phyloP scores from a whole-genome alignment of 2,113 vertebrate species.

The Carlito syrichta region DNA sequence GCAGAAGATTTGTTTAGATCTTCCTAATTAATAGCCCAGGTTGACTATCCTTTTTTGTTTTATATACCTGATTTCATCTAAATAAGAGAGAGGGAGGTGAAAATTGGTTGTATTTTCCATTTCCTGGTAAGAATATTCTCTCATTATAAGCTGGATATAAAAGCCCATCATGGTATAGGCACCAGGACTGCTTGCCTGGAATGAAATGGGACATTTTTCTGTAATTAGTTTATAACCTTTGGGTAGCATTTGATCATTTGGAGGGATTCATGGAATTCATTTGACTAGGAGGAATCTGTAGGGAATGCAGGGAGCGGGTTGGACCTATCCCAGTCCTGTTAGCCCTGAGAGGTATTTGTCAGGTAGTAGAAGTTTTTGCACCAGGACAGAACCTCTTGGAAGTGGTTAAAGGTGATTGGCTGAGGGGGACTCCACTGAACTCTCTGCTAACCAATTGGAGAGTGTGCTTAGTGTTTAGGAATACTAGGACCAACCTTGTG shows the following conservation, averaged over 20 bases:
- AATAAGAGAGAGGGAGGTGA: conserved; percentile 1
- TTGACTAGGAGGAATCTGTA: not conserved
- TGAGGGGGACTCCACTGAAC: rapidly evolving
- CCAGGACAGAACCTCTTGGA: not conserved
- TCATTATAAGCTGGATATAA: not conserved
- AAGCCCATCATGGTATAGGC: rapidly evolving
- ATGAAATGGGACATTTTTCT: not conserved
- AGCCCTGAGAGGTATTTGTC: not conserved
- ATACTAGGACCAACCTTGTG: rapidly evolving
- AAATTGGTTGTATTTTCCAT: not conserved
- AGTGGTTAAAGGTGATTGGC: not conserved
- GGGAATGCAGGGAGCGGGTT: not conserved
- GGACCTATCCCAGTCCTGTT: rapidly evolving
- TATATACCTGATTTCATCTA: conserved; percentile 38
- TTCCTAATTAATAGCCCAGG: conserved; percentile 59
- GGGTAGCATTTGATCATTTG: rapidly evolving
- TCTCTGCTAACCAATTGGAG: not conserved
- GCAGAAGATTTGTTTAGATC: conserved; percentile 51
- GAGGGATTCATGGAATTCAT: not conserved
- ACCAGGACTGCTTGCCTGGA: not conserved
- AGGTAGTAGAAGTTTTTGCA: not conserved
- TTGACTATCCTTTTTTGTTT: not conserved
- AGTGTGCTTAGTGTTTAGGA: not conserved
- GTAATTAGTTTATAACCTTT: rapidly evolving
- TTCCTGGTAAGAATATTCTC: not conserved